Conservation (phyloP, 2,888 invertebrate genomes). For the Synanthedon formicaeformis region DNA sequence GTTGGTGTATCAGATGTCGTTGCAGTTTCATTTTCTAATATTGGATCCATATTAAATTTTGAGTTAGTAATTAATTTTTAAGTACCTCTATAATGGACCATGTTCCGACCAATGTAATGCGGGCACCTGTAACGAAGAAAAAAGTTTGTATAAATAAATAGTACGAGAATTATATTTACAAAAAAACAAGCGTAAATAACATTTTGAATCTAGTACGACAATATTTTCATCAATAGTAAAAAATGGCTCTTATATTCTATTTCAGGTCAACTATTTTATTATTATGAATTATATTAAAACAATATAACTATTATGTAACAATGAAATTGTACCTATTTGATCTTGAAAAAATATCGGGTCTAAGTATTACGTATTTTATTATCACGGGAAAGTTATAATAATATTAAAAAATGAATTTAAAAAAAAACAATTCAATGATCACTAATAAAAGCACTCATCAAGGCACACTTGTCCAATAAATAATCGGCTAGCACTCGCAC, state of each 20-base stretch:
- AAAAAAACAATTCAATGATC: neutral
- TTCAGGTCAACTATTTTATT: too few relatives aligned
- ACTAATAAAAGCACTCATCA: neutral
- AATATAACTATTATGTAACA: too few relatives aligned
- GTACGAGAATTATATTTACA: too few relatives aligned
- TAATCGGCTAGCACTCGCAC: neutral
- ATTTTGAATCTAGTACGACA: too few relatives aligned
- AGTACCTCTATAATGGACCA: constrained; percentile 42
- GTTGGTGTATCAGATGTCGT: constrained; percentile 41
- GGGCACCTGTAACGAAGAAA: constrained; percentile 44
- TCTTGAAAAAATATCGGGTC: too few relatives aligned
- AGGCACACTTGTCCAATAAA: neutral
- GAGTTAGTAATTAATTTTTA: constrained; percentile 13
- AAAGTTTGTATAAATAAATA: constrained; percentile 2
- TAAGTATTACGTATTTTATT: too few relatives aligned
- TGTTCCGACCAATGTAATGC: constrained; percentile 29
- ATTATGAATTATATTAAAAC: too few relatives aligned
- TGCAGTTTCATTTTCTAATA: constrained; percentile 63
- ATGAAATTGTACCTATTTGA: too few relatives aligned
- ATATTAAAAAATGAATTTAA: neutral
- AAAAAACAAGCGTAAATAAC: too few relatives aligned
- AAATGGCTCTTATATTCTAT: too few relatives aligned
- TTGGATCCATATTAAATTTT: constrained; percentile 49
- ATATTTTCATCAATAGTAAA: too few relatives aligned
- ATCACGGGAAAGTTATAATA: too few relatives aligned